Evolutionary conservation across 1,140 invertebrate species (phyloP), one percentile per base, ranked within the genome.

Genomic region (Zaprionus capensis): DNA sequence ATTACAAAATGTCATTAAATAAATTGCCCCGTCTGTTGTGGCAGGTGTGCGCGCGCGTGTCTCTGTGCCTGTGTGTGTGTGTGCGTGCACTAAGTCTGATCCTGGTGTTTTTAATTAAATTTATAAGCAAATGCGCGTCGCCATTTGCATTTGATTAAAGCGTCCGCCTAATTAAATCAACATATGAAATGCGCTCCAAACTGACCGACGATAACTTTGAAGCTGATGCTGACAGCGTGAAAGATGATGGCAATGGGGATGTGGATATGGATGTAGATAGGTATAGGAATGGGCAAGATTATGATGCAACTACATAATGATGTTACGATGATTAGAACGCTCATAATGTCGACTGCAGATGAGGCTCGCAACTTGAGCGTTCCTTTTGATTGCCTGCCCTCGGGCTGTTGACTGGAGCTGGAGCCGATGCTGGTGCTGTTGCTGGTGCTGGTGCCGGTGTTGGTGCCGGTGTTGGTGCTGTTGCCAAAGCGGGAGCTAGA

Each of bases 1-100:
- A 72, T 58, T 67, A 49, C 41, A 67, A 67, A 72, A 57, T 58
- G 53, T 63, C 55, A 72, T 72, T 72, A 67, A 67, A 59, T 59
- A 66, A 72, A 72, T 72, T 66, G 70, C 41, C 12, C 14, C 34
- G 9, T 59, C 57, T 41, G 1, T 15, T 11, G 20, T 20, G 17
- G 6, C 14, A 61, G n/a, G 6, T 44, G 20, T 61, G 58, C 24
- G 46, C 6, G 44, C 46, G 5, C 38, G 49, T 36, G 15, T 4
- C 11, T 36, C 41, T 5, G 9, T 4, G 3, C 9, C 4, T 22
- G 44, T 12, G 46, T 5, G 12, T 15, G 38, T n/a, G 15, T 2
- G 9, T 20, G 6, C 31, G 5, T 65, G 9, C 46, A 31, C n/a
- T 41, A 20, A 31, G 9, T 14, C 20, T 34, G 7, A 36, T 6